Base-by-base conservation (phyloP, 2,113 vertebrate genomes). In the Bufo gargarizans region DNA sequence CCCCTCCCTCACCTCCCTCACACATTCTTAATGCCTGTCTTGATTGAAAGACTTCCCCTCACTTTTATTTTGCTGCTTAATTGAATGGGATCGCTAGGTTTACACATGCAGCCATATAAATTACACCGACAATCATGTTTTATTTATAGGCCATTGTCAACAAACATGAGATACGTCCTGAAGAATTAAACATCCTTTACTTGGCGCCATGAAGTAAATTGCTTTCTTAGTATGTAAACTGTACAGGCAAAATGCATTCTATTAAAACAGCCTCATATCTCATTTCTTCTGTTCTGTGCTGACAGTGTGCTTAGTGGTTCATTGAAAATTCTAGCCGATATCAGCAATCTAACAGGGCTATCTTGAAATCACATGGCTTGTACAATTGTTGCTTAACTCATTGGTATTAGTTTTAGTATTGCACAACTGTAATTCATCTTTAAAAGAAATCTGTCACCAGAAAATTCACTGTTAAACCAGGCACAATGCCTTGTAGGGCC, bases 151-250 rank as follows among this genome's bases (percentile, higher is more conserved):
- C 59, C 76, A 86, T 86, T 86, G 85, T 86, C 85, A 86, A 86
- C 85, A 86, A 79, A 86, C 85, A 69, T 86, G 77, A 86, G 77
- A 86, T 86, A 86, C 59, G 85, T 86, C 69, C 85, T 80, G 85
- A 86, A 79, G 85, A 86, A 79, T 86, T 86, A 86, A 86, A 86
- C 85, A 86, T 86, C 76, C 85, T 79, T 85, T 86, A 80, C 85
- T 79, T 65, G 76, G 85, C 61, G 85, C 77, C 85, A 79, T 79
- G 85, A 69, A 79, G 61, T 86, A 86, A 86, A 86, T 86, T 67
- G 59, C 85, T 86, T 86, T 86, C 85, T 86, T 86, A 80, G 76
- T 79, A 86, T 86, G 85, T 79, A 79, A 86, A 69, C 76, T 69
- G 67, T 67, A 78, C 61, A 69, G 74, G 76, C 77, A 77, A 86